Percentiles rank a stretch among this genome's conserved stretches.
These are phyloP conservation scores for Muntiacus reevesi DNA, from an alignment of 2,113 vertebrate species.

Conservation along the genomic window DNA sequence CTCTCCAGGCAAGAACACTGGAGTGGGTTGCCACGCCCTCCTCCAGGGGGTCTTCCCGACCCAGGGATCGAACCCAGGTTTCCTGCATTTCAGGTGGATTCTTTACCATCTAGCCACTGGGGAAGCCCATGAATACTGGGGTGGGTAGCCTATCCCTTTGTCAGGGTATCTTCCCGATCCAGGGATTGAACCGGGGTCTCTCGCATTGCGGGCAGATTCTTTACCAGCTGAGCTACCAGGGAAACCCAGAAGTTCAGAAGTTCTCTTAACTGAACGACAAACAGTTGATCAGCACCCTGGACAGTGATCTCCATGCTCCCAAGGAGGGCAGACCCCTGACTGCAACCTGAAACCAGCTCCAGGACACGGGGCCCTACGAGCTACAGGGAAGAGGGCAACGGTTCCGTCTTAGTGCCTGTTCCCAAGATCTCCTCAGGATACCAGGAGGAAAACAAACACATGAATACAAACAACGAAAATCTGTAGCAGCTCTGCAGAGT, in stretches of 20 bases:
- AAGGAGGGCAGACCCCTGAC: background rate
- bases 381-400: background rate
- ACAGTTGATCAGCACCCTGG: conserved; percentile 41
- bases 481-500: background rate
- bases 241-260: background rate
- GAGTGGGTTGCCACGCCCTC: background rate
- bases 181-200: background rate
- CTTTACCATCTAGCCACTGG: background rate
- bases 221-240: background rate
- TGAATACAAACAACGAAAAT: background rate
- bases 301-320: background rate
- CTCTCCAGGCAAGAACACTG: background rate
- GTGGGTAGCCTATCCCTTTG: background rate
- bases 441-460: background rate
- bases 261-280: background rate
- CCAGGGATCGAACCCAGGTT: background rate
- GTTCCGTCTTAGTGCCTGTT: background rate
- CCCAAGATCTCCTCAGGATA: background rate
- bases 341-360: background rate
- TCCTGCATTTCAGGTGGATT: background rate
- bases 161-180: background rate
- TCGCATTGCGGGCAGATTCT: background rate
- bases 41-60: background rate
- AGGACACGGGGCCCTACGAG: background rate
- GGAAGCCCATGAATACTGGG: background rate